These are phyloP conservation scores for Lampropteryx suffumata DNA, from an alignment of 2,888 invertebrate genomes.

Conservation along the genomic window DNA sequence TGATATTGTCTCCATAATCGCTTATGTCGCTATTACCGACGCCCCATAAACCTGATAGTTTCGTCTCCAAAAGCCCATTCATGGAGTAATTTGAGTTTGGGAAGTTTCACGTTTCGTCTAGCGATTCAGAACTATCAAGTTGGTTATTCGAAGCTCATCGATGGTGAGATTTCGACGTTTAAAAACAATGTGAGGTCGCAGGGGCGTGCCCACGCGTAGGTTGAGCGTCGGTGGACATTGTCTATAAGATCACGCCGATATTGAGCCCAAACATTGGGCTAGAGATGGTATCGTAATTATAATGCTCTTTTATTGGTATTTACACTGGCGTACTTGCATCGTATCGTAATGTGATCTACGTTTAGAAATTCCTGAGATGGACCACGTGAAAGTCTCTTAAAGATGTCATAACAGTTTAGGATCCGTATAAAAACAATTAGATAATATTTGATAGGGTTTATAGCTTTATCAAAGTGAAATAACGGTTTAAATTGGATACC, in stretches of 20 bases:
- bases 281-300: conserved; percentile 77
- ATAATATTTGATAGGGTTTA: conserved; percentile 29
- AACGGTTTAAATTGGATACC: conserved; percentile 19
- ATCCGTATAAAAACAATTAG: conserved; percentile 28
- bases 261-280: conserved; percentile 68
- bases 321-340: conserved; percentile 51
- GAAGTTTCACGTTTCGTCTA: conserved; percentile 46
- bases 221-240: conserved; percentile 76
- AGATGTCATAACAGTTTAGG: conserved; percentile 35
- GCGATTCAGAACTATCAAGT: conserved; percentile 43
- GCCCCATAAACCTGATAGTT: conserved; percentile 33
- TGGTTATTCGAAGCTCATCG: conserved; percentile 50
- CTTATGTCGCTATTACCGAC: conserved; percentile 33
- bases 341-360: conserved; percentile 36
- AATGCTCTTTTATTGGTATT: conserved; percentile 78
- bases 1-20: conserved; percentile 35
- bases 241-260: conserved; percentile 64
- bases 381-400: conserved; percentile 34
- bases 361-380: conserved; percentile 32
- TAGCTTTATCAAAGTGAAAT: conserved; percentile 32
- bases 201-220: conserved; percentile 73
- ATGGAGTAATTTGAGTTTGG: conserved; percentile 36
- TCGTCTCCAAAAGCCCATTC: conserved; percentile 33
- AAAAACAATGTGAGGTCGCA: conserved; percentile 63
- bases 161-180: conserved; percentile 61